phyloP scores from a whole-genome alignment of 2,113 vertebrate species.

The Scophthalmus maximus region DNA sequence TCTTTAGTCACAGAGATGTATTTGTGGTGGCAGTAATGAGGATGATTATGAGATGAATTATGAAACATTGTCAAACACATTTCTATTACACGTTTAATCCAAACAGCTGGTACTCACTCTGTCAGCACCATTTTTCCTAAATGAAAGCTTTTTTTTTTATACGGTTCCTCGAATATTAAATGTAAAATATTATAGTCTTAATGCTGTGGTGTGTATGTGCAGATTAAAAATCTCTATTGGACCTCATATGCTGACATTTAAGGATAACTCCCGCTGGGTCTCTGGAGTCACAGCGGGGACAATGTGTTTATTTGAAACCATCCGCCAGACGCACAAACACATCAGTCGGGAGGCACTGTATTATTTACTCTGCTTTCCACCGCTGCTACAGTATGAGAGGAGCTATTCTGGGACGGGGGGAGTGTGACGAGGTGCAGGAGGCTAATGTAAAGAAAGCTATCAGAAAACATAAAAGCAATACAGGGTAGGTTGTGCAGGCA shows the following conservation, averaged over 20 bases:
- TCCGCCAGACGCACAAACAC: slow-evolving; percentile 26
- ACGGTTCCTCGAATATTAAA: background rate
- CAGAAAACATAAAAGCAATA: slow-evolving; percentile 14
- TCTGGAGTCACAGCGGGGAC: slow-evolving; percentile 33
- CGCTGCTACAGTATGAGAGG: slow-evolving; percentile 32
- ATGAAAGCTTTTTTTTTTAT: background rate
- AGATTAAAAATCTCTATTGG: background rate
- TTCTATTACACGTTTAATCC: too few relatives aligned
- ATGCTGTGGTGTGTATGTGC: background rate
- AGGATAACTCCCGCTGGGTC: slow-evolving; percentile 22
- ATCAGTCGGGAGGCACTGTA: slow-evolving; percentile 52
- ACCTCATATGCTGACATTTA: slow-evolving; percentile 48
- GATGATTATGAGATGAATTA: background rate
- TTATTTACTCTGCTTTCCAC: slow-evolving; percentile 71
- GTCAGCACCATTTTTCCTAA: background rate
- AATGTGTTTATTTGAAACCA: slow-evolving; percentile 62
- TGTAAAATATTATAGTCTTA: too few relatives aligned
- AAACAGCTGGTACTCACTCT: background rate
- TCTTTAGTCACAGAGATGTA: background rate
- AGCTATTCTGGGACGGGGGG: slow-evolving; percentile 11
- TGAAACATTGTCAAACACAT: background rate
- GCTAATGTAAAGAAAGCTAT: slow-evolving; percentile 26
- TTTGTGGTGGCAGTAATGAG: background rate
- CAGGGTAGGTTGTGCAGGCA: slow-evolving; percentile 10
- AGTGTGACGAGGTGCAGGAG: slow-evolving; percentile 3